Evolutionary conservation across 1,140 invertebrate species (phyloP).

Genomic region (Harpegnathos saltator): DNA sequence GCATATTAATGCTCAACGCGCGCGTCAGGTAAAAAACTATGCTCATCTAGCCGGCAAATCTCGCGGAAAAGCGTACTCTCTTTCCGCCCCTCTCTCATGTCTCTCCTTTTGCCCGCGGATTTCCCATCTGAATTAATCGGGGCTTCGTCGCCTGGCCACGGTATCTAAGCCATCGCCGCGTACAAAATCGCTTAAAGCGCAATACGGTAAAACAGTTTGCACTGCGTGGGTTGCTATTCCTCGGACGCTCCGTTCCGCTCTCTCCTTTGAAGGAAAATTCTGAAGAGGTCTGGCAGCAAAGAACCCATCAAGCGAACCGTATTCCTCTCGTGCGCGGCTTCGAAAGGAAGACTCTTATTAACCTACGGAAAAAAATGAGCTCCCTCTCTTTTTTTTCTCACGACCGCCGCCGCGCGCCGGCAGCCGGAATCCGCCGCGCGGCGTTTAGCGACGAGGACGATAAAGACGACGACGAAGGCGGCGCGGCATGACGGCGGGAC

Average conservation of each 20-base stretch:
- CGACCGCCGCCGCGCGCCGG: too few species aligned
- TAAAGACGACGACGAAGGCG: neutral
- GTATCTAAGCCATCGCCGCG: neutral
- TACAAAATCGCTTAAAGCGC: constrained; percentile 37
- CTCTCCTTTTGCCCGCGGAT: neutral
- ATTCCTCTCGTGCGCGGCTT: constrained; percentile 30
- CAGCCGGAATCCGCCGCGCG: neutral
- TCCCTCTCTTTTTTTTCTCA: neutral
- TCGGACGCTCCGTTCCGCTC: constrained; percentile 16
- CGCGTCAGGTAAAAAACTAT: neutral
- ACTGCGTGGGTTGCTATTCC: constrained; percentile 18
- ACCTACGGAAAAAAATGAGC: constrained; percentile 34
- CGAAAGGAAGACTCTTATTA: constrained; percentile 46
- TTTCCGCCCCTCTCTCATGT: too few species aligned
- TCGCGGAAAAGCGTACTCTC: constrained; percentile 10
- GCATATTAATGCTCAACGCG: constrained; percentile 37
- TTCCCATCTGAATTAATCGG: constrained; percentile 12
- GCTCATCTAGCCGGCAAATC: neutral
- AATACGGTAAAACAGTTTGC: constrained; percentile 46
- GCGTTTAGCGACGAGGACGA: constrained; percentile 1
- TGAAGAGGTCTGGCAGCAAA: constrained; percentile 52
- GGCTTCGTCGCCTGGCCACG: neutral
- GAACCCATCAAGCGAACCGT: constrained; percentile 51
- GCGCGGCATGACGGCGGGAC: too few species aligned
- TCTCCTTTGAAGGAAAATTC: constrained; percentile 53